Evolutionary conservation across 2,797 vertebrate species (phyloP), one percentile per base, ranked within the genome.

Genomic region (Synaphobranchus kaupii): DNA sequence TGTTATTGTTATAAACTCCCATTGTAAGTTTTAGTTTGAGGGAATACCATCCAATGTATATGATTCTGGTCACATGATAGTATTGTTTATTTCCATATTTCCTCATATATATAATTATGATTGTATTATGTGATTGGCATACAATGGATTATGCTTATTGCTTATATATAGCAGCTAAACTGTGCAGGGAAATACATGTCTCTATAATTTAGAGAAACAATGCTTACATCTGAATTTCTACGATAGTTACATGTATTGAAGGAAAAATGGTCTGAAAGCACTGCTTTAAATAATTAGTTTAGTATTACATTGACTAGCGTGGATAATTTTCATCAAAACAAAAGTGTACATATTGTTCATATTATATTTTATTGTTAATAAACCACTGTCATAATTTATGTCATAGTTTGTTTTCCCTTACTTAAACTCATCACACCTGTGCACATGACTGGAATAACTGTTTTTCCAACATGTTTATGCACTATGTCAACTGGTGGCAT

Each of bases 311-410:
- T n/a, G 44, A 48, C 25, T 10, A 22, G 44, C 31, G 31, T 48
- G 44, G 76, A 47, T 48, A 25, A 80, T 80, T 80, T 47, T 44
- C 44, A 47, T 78, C 39, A 39, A 9, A 71, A 31, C 8, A 17
- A 13, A 25, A 80, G 1, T 48, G 44, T 80, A 80, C 13, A 47
- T 47, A 6, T 44, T 15, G 39, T 34, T 78, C 17, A 22, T 15
- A 66, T 78, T 78, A 44, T 93, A 89, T 92, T 93, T 94, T 95
- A 92, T 89, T 93, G 92, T 95, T 95, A 95, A 95, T 94, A 91
- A 94, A 94, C 93, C 92, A 87, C 93, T 93, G 93, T 93, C 93
- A 95, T 95, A 93, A 94, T 95, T 93, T 90, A 84, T 94, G 87
- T 90, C 89, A 91, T 89, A 89, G 85, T 88, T 88, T 90, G 89